Evolutionary conservation across 2,797 vertebrate genomes (phyloP), one percentile per base, ranked within the genome.

Genomic region (Sebastes matsubarae): DNA sequence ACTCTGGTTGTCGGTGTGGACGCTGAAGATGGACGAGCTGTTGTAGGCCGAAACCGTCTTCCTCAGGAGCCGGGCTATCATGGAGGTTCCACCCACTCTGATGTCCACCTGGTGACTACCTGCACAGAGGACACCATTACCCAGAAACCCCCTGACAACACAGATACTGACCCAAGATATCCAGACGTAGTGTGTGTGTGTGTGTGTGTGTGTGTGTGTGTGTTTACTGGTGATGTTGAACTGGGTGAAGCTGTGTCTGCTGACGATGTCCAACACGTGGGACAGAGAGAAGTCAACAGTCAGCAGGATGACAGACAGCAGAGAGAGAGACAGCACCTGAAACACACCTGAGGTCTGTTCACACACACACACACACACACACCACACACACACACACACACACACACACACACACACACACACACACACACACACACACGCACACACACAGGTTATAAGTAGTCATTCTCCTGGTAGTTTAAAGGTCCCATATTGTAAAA

Each of bases 31-130:
- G 0, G 95, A 95, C 2, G 97, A 96, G 36, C 91, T 94, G 90
- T 98, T 98, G 81, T 98, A 95, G 63, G 95, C 96, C 0, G 96
- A 95, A 0, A 99, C 83, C 1, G 96, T 96, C 75, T 85, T 94
- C 2, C 93, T 93, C 58, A 99, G 94, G 11, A 99, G 96, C 20
- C 83, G 91, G 1, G 97, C 96, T 54, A 99, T 93, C 92, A 98
- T 94, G 30, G 96, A 96, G 1, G 82, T 70, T 29, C 97, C 97
- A 0, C 68, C 95, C 2, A 98, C 96, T 0, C 57, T 84, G 84
- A 99, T 94, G 2, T 96, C 81, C 72, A 98, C 70, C 57, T 96
- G 95, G 73, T 98, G 97, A 67, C 90, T 55, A 70, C 94, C 95
- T 96, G 89, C n/a, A 85, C 42, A 68, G 13, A 85, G 27, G 14